Conservation (phyloP, 1,140 invertebrate species). For the Drosophila paulistorum region DNA sequence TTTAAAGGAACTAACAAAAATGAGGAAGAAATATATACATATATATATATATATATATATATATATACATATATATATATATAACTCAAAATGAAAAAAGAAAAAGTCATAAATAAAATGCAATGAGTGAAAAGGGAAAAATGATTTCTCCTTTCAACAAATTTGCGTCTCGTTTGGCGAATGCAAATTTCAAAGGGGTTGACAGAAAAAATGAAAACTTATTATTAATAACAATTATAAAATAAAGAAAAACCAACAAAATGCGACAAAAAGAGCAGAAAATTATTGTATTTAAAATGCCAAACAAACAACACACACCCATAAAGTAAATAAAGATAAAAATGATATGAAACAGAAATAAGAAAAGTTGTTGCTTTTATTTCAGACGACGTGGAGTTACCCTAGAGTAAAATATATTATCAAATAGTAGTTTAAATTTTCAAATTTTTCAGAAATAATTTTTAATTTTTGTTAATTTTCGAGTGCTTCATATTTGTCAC, state of each 20-base stretch:
- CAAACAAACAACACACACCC: slow-evolving; percentile 38
- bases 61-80: slow-evolving; percentile 22
- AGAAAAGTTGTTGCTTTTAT: slow-evolving; percentile 16
- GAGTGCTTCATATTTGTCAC: not conserved
- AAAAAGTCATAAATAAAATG: not conserved
- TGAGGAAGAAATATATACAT: not conserved
- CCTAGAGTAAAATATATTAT: too few species aligned
- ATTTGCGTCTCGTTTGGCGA: not conserved
- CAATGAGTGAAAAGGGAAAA: not conserved
- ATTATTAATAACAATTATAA: slow-evolving; percentile 33
- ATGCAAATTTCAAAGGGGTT: slow-evolving; percentile 26
- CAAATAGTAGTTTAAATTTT: too few species aligned
- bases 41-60: slow-evolving; percentile 13
- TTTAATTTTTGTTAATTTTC: too few species aligned
- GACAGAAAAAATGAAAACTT: slow-evolving; percentile 35
- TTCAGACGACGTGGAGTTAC: not conserved
- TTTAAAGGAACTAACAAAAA: slow-evolving; percentile 35
- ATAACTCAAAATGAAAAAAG: slow-evolving; percentile 8
- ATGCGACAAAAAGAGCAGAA: slow-evolving; percentile 30
- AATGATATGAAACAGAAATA: slow-evolving; percentile 50
- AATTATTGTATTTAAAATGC: slow-evolving; percentile 58
- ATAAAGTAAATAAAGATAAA: slow-evolving; percentile 76
- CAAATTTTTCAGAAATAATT: not conserved
- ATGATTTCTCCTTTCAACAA: not conserved
- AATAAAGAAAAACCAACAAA: slow-evolving; percentile 11